Conservation (phyloP, 2,888 invertebrate species). For the Branchellion lobata region DNA sequence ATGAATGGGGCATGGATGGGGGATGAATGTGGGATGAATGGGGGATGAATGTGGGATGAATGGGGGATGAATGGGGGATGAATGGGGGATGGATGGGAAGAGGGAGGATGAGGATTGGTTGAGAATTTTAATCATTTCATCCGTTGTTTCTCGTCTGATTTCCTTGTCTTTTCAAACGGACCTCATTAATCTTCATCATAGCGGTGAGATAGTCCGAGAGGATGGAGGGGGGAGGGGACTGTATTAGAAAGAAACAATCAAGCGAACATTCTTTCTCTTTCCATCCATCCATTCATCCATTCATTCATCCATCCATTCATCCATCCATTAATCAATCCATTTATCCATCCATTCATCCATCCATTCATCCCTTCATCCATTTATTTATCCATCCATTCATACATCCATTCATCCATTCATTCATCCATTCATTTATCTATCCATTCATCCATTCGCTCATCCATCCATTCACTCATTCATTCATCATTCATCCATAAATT, state of each 20-base stretch:
- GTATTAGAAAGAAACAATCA: background rate
- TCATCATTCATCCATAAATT: too few relatives aligned
- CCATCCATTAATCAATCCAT: too few relatives aligned
- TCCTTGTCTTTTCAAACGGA: slow-evolving; percentile 19
- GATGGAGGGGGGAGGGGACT: background rate
- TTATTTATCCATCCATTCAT: too few relatives aligned
- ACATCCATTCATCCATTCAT: too few relatives aligned
- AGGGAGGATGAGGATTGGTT: background rate
- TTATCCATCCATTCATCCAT: too few relatives aligned
- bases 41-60: background rate
- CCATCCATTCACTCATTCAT: too few relatives aligned
- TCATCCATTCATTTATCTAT: too few relatives aligned
- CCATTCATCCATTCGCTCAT: too few relatives aligned
- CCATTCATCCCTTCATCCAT: too few relatives aligned
- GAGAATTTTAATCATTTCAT: slow-evolving; percentile 18
- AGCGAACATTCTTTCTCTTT: background rate
- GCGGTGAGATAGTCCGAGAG: too few relatives aligned
- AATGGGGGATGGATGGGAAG: background rate
- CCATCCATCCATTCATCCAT: too few relatives aligned
- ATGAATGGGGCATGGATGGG: slow-evolving; percentile 1
- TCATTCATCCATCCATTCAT: too few relatives aligned
- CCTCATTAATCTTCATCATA: slow-evolving; percentile 15
- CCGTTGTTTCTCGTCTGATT: slow-evolving; percentile 22
- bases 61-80: background rate
- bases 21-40: background rate